Evolutionary conservation across 2,888 invertebrate species (phyloP).

Genomic region (Callosobruchus maculatus): DNA sequence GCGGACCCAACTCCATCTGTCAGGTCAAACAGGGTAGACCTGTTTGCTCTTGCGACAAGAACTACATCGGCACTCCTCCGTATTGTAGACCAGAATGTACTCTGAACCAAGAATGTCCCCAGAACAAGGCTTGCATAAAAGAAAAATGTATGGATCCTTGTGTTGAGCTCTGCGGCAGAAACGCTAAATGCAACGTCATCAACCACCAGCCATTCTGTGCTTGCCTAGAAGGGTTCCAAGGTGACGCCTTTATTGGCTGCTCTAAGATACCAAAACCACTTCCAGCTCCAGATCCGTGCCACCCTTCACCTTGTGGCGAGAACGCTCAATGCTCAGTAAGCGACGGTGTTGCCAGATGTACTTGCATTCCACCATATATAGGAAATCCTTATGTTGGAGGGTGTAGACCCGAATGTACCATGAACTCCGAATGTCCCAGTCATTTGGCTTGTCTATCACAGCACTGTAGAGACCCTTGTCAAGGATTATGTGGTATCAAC

Average conservation of each 20-base stretch:
- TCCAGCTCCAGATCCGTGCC: conserved; percentile 60
- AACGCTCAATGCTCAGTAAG: conserved; percentile 74
- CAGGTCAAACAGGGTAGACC: conserved; percentile 74
- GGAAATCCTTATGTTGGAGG: conserved; percentile 84
- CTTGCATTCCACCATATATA: conserved; percentile 83
- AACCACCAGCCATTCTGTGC: conserved; percentile 80
- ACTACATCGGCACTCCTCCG: conserved; percentile 78
- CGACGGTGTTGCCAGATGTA: conserved; percentile 69
- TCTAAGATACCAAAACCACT: conserved; percentile 48
- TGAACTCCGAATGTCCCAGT: conserved; percentile 76
- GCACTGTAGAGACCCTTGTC: conserved; percentile 83
- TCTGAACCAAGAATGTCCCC: conserved; percentile 76
- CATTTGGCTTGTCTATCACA: conserved; percentile 76
- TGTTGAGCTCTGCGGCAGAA: conserved; percentile 69
- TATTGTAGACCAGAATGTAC: conserved; percentile 81
- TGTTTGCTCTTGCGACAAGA: conserved; percentile 75
- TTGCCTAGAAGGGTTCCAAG: conserved; percentile 72
- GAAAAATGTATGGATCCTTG: conserved; percentile 85
- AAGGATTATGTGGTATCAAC: conserved; percentile 77
- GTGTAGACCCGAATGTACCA: conserved; percentile 81
- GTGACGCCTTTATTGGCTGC: conserved; percentile 83
- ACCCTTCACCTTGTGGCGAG: conserved; percentile 78
- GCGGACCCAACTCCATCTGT: conserved; percentile 76
- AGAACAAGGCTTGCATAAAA: conserved; percentile 73
- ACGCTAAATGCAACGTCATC: conserved; percentile 75